Percentiles rank a stretch among this genome's conserved stretches.
Evolutionary conservation across 2,797 vertebrate genomes (phyloP).

Genomic region (Hephaestus fuliginosus): DNA sequence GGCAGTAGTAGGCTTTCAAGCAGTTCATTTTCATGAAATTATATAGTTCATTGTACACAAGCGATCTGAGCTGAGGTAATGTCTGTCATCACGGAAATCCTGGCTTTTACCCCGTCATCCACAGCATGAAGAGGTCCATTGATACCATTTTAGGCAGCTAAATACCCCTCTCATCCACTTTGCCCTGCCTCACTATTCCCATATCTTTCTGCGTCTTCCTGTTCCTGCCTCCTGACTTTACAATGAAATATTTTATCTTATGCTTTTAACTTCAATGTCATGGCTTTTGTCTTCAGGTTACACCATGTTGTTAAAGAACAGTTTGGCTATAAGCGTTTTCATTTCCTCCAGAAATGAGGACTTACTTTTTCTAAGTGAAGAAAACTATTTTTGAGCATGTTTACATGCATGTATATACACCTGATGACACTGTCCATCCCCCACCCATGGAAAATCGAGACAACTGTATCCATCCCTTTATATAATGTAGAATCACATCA

Average conservation of each 20-base stretch:
- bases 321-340: conserved; percentile 27
- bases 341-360: conserved; percentile 47
- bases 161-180: conserved; percentile 29
- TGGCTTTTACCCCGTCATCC: conserved; percentile 20
- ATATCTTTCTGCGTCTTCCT: conserved; percentile 44
- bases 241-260: conserved; percentile 70
- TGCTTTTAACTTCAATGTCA: conserved; percentile 69
- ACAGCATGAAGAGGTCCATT: conserved; percentile 18
- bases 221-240: conserved; percentile 59
- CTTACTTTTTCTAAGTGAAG: conserved; percentile 32
- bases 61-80: conserved; percentile 32
- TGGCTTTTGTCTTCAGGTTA: conserved; percentile 38
- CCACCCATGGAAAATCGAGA: no score
- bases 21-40: conserved; percentile 39
- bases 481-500: no score
- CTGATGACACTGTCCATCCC: no score
- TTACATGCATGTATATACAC: background rate
- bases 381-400: conserved; percentile 10
- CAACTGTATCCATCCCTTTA: no score
- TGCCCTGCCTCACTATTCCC: conserved; percentile 35
- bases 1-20: conserved; percentile 21
- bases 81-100: conserved; percentile 40
- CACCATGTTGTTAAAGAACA: background rate
- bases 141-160: conserved; percentile 30
- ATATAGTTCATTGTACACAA: conserved; percentile 50